phyloP scores from a whole-genome alignment of 2,113 vertebrate species.

The Todiramphus chloris region DNA sequence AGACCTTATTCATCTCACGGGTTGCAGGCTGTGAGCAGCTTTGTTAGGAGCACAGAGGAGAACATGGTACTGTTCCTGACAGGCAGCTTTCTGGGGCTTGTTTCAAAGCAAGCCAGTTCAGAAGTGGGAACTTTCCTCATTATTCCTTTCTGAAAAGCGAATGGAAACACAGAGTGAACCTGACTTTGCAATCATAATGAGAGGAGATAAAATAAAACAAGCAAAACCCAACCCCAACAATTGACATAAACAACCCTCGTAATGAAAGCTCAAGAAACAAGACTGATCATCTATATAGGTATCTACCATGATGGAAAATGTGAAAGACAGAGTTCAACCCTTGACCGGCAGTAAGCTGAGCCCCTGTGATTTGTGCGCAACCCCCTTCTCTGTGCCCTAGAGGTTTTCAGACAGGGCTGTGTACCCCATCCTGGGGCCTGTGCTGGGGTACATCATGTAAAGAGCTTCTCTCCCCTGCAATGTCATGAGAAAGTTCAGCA shows the following conservation, averaged over 20 bases:
- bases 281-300: not conserved
- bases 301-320: not conserved
- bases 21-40: not conserved
- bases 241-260: not conserved
- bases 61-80: accelerated
- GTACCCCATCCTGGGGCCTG: too few relatives aligned
- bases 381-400: not conserved
- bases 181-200: not conserved
- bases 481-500: not conserved
- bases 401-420: not conserved
- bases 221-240: not conserved
- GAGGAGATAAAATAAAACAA: not conserved
- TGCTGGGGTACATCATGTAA: not conserved
- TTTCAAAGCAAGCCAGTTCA: not conserved
- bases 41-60: not conserved
- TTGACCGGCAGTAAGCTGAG: not conserved
- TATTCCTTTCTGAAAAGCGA: not conserved
- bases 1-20: accelerated
- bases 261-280: not conserved
- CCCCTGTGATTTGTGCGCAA: not conserved
- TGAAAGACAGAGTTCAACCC: not conserved
- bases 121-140: not conserved
- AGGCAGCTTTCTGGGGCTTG: accelerated
- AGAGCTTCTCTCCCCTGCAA: not conserved
- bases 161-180: not conserved